Conservation (phyloP, 2,888 invertebrate genomes). For the Pammene fasciana region DNA sequence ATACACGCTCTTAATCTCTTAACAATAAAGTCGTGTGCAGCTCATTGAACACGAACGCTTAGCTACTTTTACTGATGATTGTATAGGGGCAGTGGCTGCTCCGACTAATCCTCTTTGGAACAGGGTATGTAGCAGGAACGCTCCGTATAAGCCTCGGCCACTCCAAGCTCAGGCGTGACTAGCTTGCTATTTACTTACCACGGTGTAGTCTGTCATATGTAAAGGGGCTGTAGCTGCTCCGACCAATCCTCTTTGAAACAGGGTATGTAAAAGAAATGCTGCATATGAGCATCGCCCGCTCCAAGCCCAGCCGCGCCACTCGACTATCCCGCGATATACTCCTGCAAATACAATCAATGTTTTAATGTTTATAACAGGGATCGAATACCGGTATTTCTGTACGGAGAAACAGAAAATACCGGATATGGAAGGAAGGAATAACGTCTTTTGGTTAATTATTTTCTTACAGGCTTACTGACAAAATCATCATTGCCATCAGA, state of each 20-base stretch:
- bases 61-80: too few relatives aligned
- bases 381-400: too few relatives aligned
- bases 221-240: conserved; percentile 54
- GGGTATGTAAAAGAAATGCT: conserved; percentile 69
- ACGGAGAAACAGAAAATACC: too few relatives aligned
- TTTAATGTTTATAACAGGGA: background rate
- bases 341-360: conserved; percentile 49
- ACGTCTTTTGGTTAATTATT: too few relatives aligned
- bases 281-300: conserved; percentile 67
- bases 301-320: conserved; percentile 75
- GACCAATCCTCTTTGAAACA: conserved; percentile 62
- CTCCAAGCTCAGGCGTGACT: conserved; percentile 71
- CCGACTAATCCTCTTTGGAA: conserved; percentile 66
- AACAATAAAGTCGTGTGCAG: too few relatives aligned
- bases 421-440: too few relatives aligned
- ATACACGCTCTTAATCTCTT: too few relatives aligned
- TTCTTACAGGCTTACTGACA: too few relatives aligned
- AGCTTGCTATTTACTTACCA: conserved; percentile 51
- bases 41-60: too few relatives aligned
- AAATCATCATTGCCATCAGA: too few relatives aligned
- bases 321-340: conserved; percentile 63
- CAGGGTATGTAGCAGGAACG: conserved; percentile 68
- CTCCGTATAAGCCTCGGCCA: conserved; percentile 68
- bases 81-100: conserved; percentile 46
- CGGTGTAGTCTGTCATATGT: conserved; percentile 59